These are phyloP conservation scores for Oscheius onirici DNA, from an alignment of 2,888 invertebrate species.

Conservation along the genomic window DNA sequence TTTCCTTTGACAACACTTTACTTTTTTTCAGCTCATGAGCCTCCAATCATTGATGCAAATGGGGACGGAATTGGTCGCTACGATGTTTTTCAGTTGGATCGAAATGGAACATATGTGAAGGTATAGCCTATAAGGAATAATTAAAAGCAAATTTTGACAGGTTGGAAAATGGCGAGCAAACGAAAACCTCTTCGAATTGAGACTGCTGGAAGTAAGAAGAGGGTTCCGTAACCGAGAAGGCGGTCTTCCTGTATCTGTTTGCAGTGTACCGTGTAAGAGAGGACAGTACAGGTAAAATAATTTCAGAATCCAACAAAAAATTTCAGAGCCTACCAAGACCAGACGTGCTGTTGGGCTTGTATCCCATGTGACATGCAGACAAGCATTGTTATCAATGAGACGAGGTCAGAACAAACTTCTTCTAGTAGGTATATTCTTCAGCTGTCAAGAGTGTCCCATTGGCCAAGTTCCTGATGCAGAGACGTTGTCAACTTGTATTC, in stretches of 20 bases:
- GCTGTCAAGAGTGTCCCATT: conserved; percentile 78
- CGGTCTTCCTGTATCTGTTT: conserved; percentile 77
- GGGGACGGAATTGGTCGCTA: conserved; percentile 81
- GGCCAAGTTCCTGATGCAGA: conserved; percentile 78
- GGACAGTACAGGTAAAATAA: conserved; percentile 75
- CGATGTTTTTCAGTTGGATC: conserved; percentile 79
- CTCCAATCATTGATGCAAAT: conserved; percentile 76
- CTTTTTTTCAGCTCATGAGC: conserved; percentile 73
- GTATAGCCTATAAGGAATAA: conserved; percentile 73
- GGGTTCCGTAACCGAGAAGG: conserved; percentile 36
- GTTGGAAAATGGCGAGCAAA: conserved; percentile 57
- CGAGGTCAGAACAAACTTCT: conserved; percentile 56
- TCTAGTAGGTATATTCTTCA: too few species aligned
- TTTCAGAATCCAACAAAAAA: too few species aligned
- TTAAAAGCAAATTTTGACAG: conserved; percentile 5
- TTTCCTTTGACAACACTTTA: conserved; percentile 16
- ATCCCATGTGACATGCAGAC: conserved; percentile 79
- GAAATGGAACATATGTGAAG: conserved; percentile 77
- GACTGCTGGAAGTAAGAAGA: conserved; percentile 48
- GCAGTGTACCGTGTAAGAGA: conserved; percentile 78
- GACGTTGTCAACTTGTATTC: conserved; percentile 77
- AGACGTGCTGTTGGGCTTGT: conserved; percentile 80
- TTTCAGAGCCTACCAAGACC: conserved; percentile 54
- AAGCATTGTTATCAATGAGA: conserved; percentile 77
- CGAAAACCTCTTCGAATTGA: conserved; percentile 56